Evolutionary conservation across 2,797 vertebrate species (phyloP), one percentile per base, ranked within the genome.

Genomic region (Antennarius maculatus): DNA sequence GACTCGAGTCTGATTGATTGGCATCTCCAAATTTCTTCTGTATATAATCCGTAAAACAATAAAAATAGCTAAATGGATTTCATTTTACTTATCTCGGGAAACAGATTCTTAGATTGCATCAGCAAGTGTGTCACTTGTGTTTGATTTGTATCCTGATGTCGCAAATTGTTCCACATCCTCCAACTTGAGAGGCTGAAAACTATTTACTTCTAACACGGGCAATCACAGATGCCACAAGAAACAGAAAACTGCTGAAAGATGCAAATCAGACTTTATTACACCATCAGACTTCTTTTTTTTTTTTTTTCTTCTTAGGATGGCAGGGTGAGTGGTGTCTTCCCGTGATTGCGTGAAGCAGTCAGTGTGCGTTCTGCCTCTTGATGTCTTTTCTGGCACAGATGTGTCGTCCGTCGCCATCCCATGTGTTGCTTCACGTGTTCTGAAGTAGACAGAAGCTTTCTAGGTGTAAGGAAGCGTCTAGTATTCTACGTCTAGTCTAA

Each of bases 311-410:
- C 16, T 56, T 41, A 65, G 41, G 28, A 47, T 12, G 15, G 12
- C 16, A 12, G n/a, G 39, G 45, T 48, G 14, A 23, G 6, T 28
- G 4, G 15, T 37, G 41, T 63, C 58, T 18, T 37, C 29, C 56
- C 14, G 7, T 55, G 34, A 66, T 47, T 71, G 39, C 18, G 13
- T 28, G 47, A 23, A 50, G 50, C 34, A 70, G 50, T 62, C 10
- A 60, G 2, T n/a, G 15, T 18, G 27, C 11, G 2, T 9, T 42
- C 34, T 52, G 31, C 29, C 23, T 28, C 39, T 50, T 15, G 34
- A 45, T 53, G n/a, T 75, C 23, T 65, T 70, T 37, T 69, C 57
- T 14, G 43, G 63, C 66, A 57, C 59, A 75, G 69, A 80, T 72
- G 61, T 49, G 56, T 14, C 28, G 10, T 10, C 5, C 5, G 7